phyloP scores from a whole-genome alignment of 2,113 vertebrate genomes.

The Ibidorhyncha struthersii region DNA sequence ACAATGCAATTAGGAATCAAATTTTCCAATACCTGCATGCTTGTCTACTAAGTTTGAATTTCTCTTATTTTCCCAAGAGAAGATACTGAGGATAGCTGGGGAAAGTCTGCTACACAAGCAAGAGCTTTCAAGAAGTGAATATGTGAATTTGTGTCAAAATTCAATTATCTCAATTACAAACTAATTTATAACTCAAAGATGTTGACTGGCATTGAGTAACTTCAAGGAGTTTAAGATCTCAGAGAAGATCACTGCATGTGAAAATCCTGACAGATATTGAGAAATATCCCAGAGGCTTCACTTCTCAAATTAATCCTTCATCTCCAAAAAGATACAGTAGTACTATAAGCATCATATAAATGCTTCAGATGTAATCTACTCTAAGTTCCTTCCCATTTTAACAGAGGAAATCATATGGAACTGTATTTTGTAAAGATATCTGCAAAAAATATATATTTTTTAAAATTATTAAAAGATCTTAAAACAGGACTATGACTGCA shows the following conservation, averaged over 20 bases:
- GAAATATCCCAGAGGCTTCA: not conserved
- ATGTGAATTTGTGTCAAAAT: not conserved
- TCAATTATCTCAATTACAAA: not conserved
- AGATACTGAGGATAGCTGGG: not conserved
- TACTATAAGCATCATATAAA: not conserved
- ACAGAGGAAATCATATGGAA: not conserved
- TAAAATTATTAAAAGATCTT: not conserved
- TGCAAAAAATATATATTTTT: not conserved
- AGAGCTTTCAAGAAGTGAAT: not conserved
- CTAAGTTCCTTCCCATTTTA: not conserved
- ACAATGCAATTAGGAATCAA: not conserved
- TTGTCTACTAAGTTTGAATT: not conserved
- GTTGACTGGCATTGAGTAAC: conserved; percentile 4
- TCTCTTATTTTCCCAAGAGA: not conserved
- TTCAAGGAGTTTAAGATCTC: not conserved
- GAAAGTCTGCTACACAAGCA: not conserved
- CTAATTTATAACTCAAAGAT: not conserved
- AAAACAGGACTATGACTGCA: not conserved
- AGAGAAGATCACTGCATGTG: not conserved
- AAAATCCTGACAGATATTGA: not conserved
- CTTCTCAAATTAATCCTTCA: not conserved
- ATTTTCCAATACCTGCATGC: not conserved
- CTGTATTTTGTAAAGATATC: not conserved
- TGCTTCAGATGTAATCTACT: not conserved
- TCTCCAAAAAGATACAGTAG: not conserved